phyloP scores from a whole-genome alignment of 2,888 invertebrate species.

The Eupithecia exiguata region DNA sequence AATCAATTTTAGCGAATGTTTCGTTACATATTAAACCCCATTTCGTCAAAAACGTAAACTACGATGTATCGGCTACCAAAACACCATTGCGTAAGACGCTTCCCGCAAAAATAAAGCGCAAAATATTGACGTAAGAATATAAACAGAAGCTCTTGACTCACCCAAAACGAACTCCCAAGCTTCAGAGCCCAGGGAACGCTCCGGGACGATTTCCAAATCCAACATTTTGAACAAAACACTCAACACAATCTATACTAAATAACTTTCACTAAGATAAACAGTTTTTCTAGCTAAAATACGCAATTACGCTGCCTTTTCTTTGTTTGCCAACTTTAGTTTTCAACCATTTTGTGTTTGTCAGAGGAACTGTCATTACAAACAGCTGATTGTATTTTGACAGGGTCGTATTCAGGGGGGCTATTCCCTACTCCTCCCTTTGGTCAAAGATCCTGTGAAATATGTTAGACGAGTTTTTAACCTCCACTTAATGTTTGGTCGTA shows the following conservation, averaged over 20 bases:
- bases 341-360: slow-evolving; percentile 85
- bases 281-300: slow-evolving; percentile 71
- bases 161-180: slow-evolving; percentile 99
- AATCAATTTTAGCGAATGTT: slow-evolving; percentile 64
- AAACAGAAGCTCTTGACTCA: slow-evolving; percentile 78
- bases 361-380: slow-evolving; percentile 84
- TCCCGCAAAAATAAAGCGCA: slow-evolving; percentile 79
- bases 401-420: slow-evolving; percentile 52
- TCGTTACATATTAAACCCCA: slow-evolving; percentile 19
- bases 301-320: slow-evolving; percentile 81
- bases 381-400: slow-evolving; percentile 83
- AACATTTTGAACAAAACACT: slow-evolving; percentile 90
- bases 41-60: slow-evolving; percentile 27
- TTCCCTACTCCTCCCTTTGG: not conserved
- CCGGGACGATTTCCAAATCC: slow-evolving; percentile 98
- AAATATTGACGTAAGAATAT: slow-evolving; percentile 76
- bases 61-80: slow-evolving; percentile 48
- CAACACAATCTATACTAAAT: slow-evolving; percentile 91
- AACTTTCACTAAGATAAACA: slow-evolving; percentile 76
- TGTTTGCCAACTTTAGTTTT: slow-evolving; percentile 85
- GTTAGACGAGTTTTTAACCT: not conserved
- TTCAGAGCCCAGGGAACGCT: slow-evolving; percentile 97
- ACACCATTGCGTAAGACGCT: slow-evolving; percentile 76
- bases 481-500: not conserved
- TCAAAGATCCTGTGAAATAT: not conserved